Conservation (phyloP, 2,797 vertebrate species). For the Sebastes matsubarae region DNA sequence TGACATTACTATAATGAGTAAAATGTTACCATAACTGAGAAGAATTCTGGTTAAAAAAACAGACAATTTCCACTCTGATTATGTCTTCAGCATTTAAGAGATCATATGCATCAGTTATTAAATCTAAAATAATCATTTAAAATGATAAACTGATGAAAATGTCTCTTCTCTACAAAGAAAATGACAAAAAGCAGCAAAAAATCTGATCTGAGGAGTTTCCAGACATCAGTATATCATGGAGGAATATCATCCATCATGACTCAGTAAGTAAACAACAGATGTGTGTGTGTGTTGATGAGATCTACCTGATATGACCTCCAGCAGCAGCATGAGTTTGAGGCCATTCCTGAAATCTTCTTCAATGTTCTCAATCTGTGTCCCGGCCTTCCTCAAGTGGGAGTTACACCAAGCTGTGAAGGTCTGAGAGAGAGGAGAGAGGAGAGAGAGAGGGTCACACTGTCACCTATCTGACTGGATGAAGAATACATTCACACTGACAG, state of each 20-base stretch:
- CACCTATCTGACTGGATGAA: not conserved
- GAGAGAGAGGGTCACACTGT: not conserved
- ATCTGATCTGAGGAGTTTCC: not conserved
- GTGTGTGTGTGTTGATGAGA: not conserved
- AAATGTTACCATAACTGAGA: not conserved
- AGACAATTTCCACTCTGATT: not conserved
- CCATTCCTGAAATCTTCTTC: constrained; percentile 93
- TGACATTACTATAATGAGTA: not conserved
- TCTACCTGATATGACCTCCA: constrained; percentile 92
- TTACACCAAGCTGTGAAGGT: constrained; percentile 95
- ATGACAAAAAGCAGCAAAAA: not conserved
- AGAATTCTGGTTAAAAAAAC: not conserved
- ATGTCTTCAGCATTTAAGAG: not conserved
- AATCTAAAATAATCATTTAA: not conserved
- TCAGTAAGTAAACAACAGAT: not conserved
- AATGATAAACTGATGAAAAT: not conserved
- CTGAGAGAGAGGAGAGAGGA: constrained; percentile 53
- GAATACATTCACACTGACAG: constrained; percentile 10
- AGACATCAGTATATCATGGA: not conserved
- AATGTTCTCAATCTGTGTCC: constrained; percentile 93
- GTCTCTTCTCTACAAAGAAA: not conserved
- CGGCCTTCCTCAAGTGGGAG: constrained; percentile 92
- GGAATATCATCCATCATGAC: not conserved
- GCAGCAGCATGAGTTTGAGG: constrained; percentile 92
- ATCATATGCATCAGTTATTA: not conserved